Base-by-base conservation (phyloP, 1,140 invertebrate genomes). In the Vanessa atalanta region DNA sequence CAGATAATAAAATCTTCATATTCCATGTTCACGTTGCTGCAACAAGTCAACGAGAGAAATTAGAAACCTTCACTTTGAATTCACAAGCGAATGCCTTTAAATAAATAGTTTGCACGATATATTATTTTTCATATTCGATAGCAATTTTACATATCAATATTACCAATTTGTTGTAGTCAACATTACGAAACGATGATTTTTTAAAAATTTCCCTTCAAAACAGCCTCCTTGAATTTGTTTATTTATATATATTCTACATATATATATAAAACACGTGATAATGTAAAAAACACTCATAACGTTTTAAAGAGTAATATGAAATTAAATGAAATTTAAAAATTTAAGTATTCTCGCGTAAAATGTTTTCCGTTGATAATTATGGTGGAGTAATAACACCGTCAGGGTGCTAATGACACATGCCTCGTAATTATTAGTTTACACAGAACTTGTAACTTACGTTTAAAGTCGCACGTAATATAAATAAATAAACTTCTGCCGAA, bases 1-100 rank as follows among this genome's bases (percentile, higher is more conserved):
- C 84, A 93, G 93, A 88, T 93, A 23, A 85, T 93, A 72, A 93
- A 93, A 79, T 84, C 90, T 3, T 93, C 93, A 0, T 90, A 92
- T 57, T 91, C 93, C 0, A 82, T 93, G 63, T 91, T 93, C 60
- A 93, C 93, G 20, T 72, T 93, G 9, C 80, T 94, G 12, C 84
- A 93, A 60, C 90, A 90, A 83, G 85, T 92, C 0, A 79, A 88
- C 69, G 84, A 85, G 43, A 77, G 78, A 15, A 79, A 79, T n/a
- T 83, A 61, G 80, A 60, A 61, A 51, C 50, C 9, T 47, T 20
- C 31, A 63, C 63, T 48, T n/a, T 57, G 20, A 16, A 57, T 8
- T 23, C 3, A 20, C 16, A 23, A 3, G 20, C 6, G 3, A 13
- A 13, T 14, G 3, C 48, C 3, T 13, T 50, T 53, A 3, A 53